Percentiles rank a stretch among this genome's conserved stretches.
Conservation (phyloP, 2,888 invertebrate genomes). For the Choreutis nemorana region DNA sequence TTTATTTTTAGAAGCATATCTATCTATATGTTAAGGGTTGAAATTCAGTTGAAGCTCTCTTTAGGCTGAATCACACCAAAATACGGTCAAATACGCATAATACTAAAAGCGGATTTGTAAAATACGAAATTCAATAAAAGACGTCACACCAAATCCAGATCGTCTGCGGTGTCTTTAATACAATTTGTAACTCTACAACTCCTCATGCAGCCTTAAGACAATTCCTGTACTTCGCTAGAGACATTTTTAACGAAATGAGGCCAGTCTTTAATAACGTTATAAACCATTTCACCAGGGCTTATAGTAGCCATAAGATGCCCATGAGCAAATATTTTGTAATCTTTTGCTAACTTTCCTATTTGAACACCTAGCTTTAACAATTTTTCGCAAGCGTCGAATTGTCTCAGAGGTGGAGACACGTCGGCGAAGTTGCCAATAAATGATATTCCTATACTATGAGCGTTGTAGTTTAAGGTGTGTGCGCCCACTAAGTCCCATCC, state of each 20-base stretch:
- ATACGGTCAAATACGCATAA: no score
- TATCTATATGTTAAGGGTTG: no score
- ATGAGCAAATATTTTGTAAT: conserved; percentile 75
- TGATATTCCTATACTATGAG: conserved; percentile 72
- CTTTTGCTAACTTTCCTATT: conserved; percentile 63
- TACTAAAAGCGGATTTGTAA: no score
- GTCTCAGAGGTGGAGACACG: conserved; percentile 51
- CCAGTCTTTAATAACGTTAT: conserved; percentile 72
- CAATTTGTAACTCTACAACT: no score
- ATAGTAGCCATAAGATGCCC: conserved; percentile 71
- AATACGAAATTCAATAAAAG: no score
- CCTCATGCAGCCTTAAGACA: no score
- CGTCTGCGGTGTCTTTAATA: no score
- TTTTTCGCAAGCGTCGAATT: conserved; percentile 68
- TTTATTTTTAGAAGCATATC: no score
- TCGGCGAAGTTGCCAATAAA: conserved; percentile 76
- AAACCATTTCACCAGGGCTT: conserved; percentile 74
- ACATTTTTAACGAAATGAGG: conserved; percentile 73
- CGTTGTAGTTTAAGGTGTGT: conserved; percentile 73
- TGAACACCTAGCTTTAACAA: conserved; percentile 70
- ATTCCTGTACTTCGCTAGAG: no score
- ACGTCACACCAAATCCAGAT: no score
- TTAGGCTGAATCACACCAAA: no score
- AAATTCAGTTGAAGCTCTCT: no score
- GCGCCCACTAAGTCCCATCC: conserved; percentile 79